Evolutionary conservation across 1,140 invertebrate genomes (phyloP).

Genomic region (Drosophila ambigua): DNA sequence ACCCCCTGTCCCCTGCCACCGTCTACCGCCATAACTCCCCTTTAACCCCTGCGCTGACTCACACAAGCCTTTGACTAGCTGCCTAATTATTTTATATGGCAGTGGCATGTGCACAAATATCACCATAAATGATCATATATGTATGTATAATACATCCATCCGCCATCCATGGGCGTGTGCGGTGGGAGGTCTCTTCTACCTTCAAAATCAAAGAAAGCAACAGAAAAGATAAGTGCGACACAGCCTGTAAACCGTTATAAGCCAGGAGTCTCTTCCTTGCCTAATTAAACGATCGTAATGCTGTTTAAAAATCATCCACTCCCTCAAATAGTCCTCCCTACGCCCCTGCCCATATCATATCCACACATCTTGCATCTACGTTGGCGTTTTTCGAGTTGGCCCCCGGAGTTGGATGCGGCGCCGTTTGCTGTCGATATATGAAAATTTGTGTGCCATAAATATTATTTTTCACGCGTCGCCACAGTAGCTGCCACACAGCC

Average conservation of each 20-base stretch:
- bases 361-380: slow-evolving; percentile 38
- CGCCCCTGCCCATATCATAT: background rate
- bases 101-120: slow-evolving; percentile 30
- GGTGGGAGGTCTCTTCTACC: too few species aligned
- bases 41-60: slow-evolving; percentile 35
- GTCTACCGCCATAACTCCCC: background rate
- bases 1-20: background rate
- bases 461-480: slow-evolving; percentile 73
- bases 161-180: too few species aligned
- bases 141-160: too few species aligned
- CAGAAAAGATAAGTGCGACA: slow-evolving; percentile 1
- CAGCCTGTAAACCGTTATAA: too few species aligned
- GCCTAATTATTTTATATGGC: slow-evolving; percentile 76
- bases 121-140: slow-evolving; percentile 1
- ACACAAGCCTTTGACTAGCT: slow-evolving; percentile 47
- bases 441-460: slow-evolving; percentile 82
- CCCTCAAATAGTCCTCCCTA: too few species aligned
- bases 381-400: slow-evolving; percentile 34
- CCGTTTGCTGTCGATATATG: slow-evolving; percentile 70
- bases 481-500: slow-evolving; percentile 63
- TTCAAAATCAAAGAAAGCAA: too few species aligned
- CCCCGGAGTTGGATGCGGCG: slow-evolving; percentile 39
- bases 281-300: too few species aligned
- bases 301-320: too few species aligned
- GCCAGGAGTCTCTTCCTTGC: background rate